A percentile compares a stretch with the other conserved stretches of the same genome.
These are phyloP conservation scores for Trididemnum clinides DNA, from an alignment of 23 tunicate species.

Conservation along the genomic window DNA sequence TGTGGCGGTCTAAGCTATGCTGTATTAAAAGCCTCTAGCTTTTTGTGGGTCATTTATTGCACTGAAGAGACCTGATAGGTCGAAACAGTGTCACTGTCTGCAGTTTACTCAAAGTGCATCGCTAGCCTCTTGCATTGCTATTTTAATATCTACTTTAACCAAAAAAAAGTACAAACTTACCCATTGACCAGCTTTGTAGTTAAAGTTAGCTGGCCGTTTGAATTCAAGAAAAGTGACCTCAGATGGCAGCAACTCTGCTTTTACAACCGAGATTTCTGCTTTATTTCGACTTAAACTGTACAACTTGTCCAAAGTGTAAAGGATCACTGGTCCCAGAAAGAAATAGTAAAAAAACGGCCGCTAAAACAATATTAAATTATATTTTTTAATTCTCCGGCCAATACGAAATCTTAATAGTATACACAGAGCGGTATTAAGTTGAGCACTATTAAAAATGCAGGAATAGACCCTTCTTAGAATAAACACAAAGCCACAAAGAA, in stretches of 20 bases:
- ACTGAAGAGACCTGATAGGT: no score
- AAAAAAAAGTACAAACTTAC: conserved; percentile 18
- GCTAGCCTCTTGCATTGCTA: neutral
- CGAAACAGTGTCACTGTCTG: no score
- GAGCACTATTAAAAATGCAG: no score
- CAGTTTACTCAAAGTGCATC: no score
- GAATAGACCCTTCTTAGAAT: no score
- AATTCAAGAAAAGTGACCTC: conserved; percentile 81
- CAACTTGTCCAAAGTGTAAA: conserved; percentile 80
- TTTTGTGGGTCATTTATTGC: no score
- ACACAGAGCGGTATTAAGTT: no score
- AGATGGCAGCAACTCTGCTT: conserved; percentile 81
- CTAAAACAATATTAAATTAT: conserved; percentile 15
- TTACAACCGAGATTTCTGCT: conserved; percentile 68
- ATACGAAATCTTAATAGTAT: no score
- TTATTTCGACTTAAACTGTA: conserved; percentile 80
- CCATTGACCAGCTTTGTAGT: conserved; percentile 96
- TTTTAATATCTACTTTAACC: neutral
- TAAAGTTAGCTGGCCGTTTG: conserved; percentile 73
- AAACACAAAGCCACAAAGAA: no score
- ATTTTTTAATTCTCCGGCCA: no score
- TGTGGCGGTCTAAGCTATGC: no score
- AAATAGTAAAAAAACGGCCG: conserved; percentile 76
- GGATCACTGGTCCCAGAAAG: conserved; percentile 84
- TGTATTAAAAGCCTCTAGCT: no score